These are phyloP conservation scores for Pseudochaenichthys georgianus DNA, from an alignment of 2,797 vertebrate genomes.

Conservation along the genomic window DNA sequence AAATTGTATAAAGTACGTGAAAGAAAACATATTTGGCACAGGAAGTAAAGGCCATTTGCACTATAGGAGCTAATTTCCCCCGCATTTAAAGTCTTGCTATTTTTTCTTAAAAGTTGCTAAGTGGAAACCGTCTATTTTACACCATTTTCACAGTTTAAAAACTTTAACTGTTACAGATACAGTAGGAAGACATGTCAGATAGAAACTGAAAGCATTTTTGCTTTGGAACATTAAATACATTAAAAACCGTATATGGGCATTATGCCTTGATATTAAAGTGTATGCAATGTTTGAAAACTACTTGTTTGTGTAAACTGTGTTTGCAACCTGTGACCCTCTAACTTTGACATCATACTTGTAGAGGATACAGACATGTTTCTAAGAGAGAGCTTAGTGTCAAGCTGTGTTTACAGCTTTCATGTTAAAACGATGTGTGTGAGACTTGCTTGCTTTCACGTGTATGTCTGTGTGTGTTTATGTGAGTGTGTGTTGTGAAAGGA, in stretches of 20 bases:
- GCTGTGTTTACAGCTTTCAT: slow-evolving; percentile 27
- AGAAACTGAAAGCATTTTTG: background rate
- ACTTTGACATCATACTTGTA: slow-evolving; percentile 51
- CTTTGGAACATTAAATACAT: background rate
- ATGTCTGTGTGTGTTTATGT: background rate
- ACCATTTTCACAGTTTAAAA: slow-evolving; percentile 26
- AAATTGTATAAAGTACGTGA: slow-evolving; percentile 5
- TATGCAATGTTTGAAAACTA: background rate
- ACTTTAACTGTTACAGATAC: slow-evolving; percentile 29
- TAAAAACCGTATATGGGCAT: background rate
- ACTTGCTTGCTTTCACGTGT: slow-evolving; percentile 7
- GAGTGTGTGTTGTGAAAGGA: background rate
- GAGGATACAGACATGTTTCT: slow-evolving; percentile 32
- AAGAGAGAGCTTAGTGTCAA: slow-evolving; percentile 55
- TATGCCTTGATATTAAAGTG: background rate
- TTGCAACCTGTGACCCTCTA: slow-evolving; percentile 26
- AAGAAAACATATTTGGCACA: slow-evolving; percentile 22
- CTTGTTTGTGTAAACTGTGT: background rate
- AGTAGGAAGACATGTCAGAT: slow-evolving; percentile 17
- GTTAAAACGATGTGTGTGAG: slow-evolving; percentile 19
- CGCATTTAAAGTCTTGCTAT: slow-evolving; percentile 14
- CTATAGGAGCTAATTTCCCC: no score
- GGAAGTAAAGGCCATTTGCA: slow-evolving; percentile 23
- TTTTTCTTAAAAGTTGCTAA: slow-evolving; percentile 26
- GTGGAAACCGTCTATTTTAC: slow-evolving; percentile 31